Evolutionary conservation across 1,140 invertebrate genomes (phyloP).

Genomic region (Drosophila equinoxialis): DNA sequence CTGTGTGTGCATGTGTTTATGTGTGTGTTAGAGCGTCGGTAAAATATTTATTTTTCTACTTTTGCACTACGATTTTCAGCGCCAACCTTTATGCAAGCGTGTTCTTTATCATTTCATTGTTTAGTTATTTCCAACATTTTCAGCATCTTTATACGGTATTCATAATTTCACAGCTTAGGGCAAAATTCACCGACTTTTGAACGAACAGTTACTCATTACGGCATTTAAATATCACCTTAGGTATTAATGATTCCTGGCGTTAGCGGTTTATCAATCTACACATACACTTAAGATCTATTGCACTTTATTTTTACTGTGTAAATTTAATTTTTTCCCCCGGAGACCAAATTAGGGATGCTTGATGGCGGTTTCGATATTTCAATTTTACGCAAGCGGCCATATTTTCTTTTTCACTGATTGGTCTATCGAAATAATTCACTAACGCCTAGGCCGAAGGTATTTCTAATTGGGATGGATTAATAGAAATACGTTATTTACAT

Average conservation of each 20-base stretch:
- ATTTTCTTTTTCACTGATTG: conserved; percentile 42
- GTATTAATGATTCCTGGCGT: not conserved
- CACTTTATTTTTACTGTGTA: conserved; percentile 62
- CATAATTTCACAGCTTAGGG: not conserved
- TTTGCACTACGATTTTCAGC: conserved; percentile 5
- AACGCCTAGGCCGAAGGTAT: conserved; percentile 12
- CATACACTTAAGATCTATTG: conserved; percentile 51
- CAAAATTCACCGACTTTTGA: not conserved
- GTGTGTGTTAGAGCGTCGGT: conserved; percentile 37
- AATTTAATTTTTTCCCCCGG: conserved; percentile 59
- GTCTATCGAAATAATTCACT: conserved; percentile 1
- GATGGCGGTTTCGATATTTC: not conserved
- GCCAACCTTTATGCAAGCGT: conserved; percentile 15
- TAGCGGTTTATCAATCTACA: conserved; percentile 3
- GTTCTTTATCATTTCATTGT: not conserved
- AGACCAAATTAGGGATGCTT: conserved; percentile 37
- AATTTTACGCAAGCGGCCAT: conserved; percentile 45
- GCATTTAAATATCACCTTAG: not conserved
- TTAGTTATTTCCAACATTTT: not conserved
- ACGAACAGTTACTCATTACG: not conserved
- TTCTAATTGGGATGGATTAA: not conserved
- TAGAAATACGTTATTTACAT: no score
- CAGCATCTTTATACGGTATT: not conserved
- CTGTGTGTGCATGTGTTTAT: conserved; percentile 10
- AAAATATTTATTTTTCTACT: conserved; percentile 26